These are phyloP conservation scores for Apotomis betuletana DNA, from an alignment of 2,888 invertebrate species.

Conservation along the genomic window DNA sequence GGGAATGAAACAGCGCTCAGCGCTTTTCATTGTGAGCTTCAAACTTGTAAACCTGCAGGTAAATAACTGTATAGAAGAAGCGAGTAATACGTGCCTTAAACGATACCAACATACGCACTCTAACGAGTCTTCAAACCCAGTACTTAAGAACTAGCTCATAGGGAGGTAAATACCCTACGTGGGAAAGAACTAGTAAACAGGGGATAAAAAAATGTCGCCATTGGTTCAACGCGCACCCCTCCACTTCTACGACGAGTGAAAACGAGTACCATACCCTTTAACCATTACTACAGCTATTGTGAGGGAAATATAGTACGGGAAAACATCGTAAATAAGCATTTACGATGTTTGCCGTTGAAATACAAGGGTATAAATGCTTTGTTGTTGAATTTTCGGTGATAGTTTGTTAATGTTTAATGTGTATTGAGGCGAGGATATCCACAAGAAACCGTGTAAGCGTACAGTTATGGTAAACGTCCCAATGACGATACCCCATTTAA, in stretches of 20 bases:
- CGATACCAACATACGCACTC: neutral
- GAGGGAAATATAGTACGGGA: slow-evolving; percentile 32
- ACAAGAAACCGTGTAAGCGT: no score
- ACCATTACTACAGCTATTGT: slow-evolving; percentile 40
- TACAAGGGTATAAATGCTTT: slow-evolving; percentile 22
- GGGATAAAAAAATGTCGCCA: slow-evolving; percentile 64
- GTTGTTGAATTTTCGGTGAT: slow-evolving; percentile 3
- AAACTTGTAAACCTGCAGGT: no score
- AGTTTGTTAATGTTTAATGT: slow-evolving; percentile 3
- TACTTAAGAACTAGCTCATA: slow-evolving; percentile 27
- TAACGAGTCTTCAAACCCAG: slow-evolving; percentile 12
- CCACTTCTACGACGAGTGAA: slow-evolving; percentile 49
- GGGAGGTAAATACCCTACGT: slow-evolving; percentile 25
- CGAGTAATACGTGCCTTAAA: neutral
- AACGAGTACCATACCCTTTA: slow-evolving; percentile 46
- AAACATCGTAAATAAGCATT: slow-evolving; percentile 41
- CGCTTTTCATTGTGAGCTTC: no score
- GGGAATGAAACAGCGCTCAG: no score
- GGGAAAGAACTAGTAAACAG: slow-evolving; percentile 37
- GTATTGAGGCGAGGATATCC: neutral
- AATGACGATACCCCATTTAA: no score
- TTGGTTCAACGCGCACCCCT: slow-evolving; percentile 76
- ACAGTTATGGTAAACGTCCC: no score
- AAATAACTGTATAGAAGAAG: neutral
- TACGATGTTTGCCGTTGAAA: slow-evolving; percentile 37